Percentiles rank a stretch among this genome's conserved stretches.
phyloP scores from a whole-genome alignment of 2,888 invertebrate species.

The Dinocampus coccinellae region DNA sequence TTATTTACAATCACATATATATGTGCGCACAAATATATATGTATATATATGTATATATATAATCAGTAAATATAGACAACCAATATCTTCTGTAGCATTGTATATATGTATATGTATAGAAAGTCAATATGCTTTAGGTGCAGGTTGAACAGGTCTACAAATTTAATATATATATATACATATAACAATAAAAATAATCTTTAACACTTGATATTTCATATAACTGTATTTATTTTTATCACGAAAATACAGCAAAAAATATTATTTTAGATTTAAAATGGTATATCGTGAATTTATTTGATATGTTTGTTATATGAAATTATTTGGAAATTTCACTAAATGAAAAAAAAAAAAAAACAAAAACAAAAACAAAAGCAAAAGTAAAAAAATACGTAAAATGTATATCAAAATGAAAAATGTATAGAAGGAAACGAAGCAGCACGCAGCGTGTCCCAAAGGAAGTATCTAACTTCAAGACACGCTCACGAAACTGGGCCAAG shows the following conservation, averaged over 20 bases:
- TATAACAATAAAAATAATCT: neutral
- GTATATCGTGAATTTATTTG: too few species aligned
- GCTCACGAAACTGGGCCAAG: slow-evolving; percentile 3
- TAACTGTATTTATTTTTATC: too few species aligned
- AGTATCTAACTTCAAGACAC: slow-evolving; percentile 1
- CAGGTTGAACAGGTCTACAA: neutral
- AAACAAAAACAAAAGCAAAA: too few species aligned
- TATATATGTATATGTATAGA: neutral
- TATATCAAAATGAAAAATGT: slow-evolving; percentile 16
- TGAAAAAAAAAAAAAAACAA: neutral
- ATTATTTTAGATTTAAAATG: too few species aligned
- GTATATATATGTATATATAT: too few species aligned
- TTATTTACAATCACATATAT: neutral
- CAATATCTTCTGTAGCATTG: neutral
- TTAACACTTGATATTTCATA: too few species aligned
- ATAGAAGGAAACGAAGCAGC: neutral
- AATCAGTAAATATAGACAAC: neutral
- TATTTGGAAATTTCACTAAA: too few species aligned
- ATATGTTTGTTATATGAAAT: too few species aligned
- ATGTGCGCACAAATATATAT: too few species aligned
- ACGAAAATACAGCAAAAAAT: too few species aligned
- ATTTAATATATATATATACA: neutral
- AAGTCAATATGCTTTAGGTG: neutral
- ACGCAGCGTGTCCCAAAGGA: neutral
- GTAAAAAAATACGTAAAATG: neutral